Percentiles rank a stretch among this genome's conserved stretches.
phyloP scores from a whole-genome alignment of 2,888 invertebrate genomes.

The Loripinus fragilis region DNA sequence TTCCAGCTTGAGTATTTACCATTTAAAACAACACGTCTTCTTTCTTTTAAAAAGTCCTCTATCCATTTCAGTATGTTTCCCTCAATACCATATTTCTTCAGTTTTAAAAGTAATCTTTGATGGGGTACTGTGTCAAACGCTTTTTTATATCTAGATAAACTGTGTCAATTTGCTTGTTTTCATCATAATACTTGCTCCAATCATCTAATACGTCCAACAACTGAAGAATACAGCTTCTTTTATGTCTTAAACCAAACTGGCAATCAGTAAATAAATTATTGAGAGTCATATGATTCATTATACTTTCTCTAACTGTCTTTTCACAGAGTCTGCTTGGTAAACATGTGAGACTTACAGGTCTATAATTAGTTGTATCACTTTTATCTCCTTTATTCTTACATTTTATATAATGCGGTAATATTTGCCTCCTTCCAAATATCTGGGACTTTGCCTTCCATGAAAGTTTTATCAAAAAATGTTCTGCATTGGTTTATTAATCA shows the following conservation, averaged over 20 bases:
- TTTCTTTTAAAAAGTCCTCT: conserved; percentile 12
- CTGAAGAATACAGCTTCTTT: conserved; percentile 14
- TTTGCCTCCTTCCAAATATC: conserved; percentile 24
- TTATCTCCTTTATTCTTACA: conserved; percentile 25
- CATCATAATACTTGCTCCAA: conserved; percentile 6
- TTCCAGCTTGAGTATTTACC: conserved; percentile 25
- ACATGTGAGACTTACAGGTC: conserved; percentile 20
- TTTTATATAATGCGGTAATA: conserved; percentile 18
- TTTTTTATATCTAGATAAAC: conserved; percentile 23
- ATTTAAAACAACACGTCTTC: conserved; percentile 13
- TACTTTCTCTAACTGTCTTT: conserved; percentile 3
- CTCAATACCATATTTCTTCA: conserved; percentile 7
- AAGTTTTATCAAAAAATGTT: conserved; percentile 18
- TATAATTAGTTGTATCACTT: conserved; percentile 12
- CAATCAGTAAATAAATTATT: conserved; percentile 23
- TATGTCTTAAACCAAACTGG: conserved; percentile 24
- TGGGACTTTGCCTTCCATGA: conserved; percentile 9
- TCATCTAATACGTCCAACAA: conserved; percentile 20
- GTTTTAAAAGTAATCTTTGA: conserved; percentile 9
- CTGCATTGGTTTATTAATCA: conserved; percentile 12
- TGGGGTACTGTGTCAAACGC: conserved; percentile 13
- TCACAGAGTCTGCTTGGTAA: conserved; percentile 7
- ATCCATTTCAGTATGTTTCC: conserved; percentile 11
- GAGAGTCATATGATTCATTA: conserved; percentile 21
- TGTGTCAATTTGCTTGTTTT: conserved; percentile 13